These are phyloP conservation scores for Thamnophis elegans DNA, from an alignment of 2,797 vertebrate genomes.

Conservation along the genomic window DNA sequence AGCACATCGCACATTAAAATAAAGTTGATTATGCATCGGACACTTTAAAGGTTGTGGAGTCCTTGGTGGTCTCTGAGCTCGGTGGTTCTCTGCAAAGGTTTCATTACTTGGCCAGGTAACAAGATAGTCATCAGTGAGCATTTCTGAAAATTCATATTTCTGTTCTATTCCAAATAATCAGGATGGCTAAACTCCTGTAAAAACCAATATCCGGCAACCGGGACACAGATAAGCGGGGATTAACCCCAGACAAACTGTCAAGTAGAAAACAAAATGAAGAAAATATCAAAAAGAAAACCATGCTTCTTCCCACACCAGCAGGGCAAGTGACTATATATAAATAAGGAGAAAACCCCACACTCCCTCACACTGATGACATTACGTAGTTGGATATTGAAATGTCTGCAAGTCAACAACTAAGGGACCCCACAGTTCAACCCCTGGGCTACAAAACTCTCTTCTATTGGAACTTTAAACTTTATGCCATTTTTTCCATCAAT, in stretches of 20 bases:
- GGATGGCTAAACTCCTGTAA: not conserved
- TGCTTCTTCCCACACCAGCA: not conserved
- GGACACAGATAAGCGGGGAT: not conserved
- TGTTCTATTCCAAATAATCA: not conserved
- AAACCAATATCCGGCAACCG: not conserved
- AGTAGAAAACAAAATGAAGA: not conserved
- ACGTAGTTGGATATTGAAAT: not conserved
- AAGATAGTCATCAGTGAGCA: not conserved
- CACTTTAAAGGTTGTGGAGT: not conserved
- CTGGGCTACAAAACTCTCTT: not conserved
- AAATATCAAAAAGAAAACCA: not conserved
- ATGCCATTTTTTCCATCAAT: not conserved
- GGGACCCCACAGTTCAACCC: not conserved
- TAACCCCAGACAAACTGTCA: not conserved
- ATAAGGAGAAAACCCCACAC: not conserved
- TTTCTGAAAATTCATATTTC: not conserved
- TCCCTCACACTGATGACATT: not conserved
- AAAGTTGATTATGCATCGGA: not conserved
- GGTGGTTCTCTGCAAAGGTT: not conserved
- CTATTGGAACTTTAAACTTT: not conserved
- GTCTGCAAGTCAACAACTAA: not conserved
- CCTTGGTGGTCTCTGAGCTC: not conserved
- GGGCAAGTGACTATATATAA: not conserved
- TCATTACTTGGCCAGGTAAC: not conserved
- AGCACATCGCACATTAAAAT: not conserved